These are phyloP conservation scores for Urophycis tenuis DNA, from an alignment of 2,797 vertebrate species.

Conservation along the genomic window DNA sequence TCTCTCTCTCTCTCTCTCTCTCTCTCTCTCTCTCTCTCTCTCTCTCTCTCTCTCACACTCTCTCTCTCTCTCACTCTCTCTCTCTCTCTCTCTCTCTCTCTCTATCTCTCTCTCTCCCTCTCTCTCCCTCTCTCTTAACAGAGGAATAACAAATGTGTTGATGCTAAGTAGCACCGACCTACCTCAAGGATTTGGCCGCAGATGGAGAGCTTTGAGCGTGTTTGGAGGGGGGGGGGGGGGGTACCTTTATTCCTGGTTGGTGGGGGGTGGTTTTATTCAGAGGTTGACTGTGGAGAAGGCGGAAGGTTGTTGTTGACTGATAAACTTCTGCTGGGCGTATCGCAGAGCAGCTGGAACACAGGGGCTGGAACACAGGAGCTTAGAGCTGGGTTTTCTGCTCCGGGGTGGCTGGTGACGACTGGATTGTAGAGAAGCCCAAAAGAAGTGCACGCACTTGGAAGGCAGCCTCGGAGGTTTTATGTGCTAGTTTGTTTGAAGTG, in stretches of 20 bases:
- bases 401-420: not conserved
- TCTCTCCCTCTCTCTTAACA: not conserved
- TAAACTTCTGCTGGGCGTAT: not conserved
- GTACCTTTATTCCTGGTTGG: not conserved
- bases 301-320: not conserved
- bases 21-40: no score
- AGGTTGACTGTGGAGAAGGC: not conserved
- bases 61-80: no score
- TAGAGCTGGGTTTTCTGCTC: not conserved
- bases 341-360: not conserved
- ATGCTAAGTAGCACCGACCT: not conserved
- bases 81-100: no score
- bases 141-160: not conserved
- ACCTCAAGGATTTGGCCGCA: not conserved
- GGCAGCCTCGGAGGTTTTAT: not conserved
- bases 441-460: not conserved
- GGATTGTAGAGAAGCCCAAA: not conserved
- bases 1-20: no score
- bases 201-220: not conserved
- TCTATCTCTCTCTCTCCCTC: no score
- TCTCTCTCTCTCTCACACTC: no score
- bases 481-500: not conserved
- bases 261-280: not conserved
- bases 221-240: no score
- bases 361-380: not conserved